These are phyloP conservation scores for Drosophila takahashii DNA, from an alignment of 1,140 invertebrate species.

Conservation along the genomic window DNA sequence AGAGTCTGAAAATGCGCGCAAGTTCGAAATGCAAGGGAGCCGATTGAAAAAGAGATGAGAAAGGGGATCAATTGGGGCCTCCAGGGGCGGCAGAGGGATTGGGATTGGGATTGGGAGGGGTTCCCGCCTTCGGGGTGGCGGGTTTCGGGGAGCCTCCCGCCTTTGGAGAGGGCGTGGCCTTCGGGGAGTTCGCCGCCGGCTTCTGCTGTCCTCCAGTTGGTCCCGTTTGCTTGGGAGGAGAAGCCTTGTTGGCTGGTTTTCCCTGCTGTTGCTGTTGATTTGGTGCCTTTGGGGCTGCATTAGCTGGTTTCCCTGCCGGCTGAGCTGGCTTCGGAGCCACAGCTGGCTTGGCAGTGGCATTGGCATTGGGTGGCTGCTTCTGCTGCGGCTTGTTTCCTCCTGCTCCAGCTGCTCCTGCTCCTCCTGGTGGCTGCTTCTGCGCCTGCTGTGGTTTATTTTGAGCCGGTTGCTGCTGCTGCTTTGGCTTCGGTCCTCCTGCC, in stretches of 20 bases:
- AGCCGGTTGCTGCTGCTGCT: slow-evolving; percentile 37
- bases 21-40: slow-evolving; percentile 36
- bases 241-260: slow-evolving; percentile 47
- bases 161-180: slow-evolving; percentile 52
- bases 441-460: slow-evolving; percentile 27
- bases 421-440: slow-evolving; percentile 35
- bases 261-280: slow-evolving; percentile 40
- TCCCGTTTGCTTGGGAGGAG: slow-evolving; percentile 56
- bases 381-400: slow-evolving; percentile 29
- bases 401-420: slow-evolving; percentile 5
- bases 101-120: slow-evolving; percentile 28
- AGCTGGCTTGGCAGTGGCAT: slow-evolving; percentile 38
- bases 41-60: slow-evolving; percentile 18
- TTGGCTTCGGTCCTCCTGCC: slow-evolving; percentile 34
- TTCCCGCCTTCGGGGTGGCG: slow-evolving; percentile 54
- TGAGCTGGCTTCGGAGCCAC: slow-evolving; percentile 32
- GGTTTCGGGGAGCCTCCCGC: slow-evolving; percentile 45
- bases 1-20: slow-evolving; percentile 59
- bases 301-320: slow-evolving; percentile 20
- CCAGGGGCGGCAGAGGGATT: slow-evolving; percentile 21
- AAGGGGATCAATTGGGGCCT: slow-evolving; percentile 44
- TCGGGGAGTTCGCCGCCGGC: slow-evolving; percentile 48
- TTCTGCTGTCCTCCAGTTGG: slow-evolving; percentile 51
- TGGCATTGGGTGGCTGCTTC: slow-evolving; percentile 36
- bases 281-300: slow-evolving; percentile 22